phyloP scores from a whole-genome alignment of 2,797 vertebrate species.

The Acanthurus lineatus region DNA sequence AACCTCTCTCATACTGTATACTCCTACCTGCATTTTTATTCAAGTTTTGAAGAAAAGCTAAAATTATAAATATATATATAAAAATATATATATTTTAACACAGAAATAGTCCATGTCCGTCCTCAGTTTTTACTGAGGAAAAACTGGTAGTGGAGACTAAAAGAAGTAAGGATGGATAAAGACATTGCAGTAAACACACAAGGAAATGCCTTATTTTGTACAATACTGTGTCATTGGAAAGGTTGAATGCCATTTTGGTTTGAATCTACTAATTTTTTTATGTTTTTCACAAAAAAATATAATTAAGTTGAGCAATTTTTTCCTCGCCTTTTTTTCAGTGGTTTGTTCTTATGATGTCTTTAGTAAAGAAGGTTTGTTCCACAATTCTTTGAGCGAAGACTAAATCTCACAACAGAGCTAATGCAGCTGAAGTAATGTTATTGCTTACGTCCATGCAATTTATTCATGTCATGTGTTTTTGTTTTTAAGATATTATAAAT shows the following conservation, averaged over 20 bases:
- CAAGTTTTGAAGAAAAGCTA: constrained; percentile 75
- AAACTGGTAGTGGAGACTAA: constrained; percentile 69
- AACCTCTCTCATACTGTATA: constrained; percentile 73
- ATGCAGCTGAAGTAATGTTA: constrained; percentile 61
- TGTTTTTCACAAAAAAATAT: constrained; percentile 66
- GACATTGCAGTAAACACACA: constrained; percentile 96
- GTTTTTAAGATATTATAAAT: constrained; percentile 54
- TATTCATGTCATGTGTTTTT: constrained; percentile 56
- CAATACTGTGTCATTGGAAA: constrained; percentile 90
- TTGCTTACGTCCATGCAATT: constrained; percentile 59
- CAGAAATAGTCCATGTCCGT: constrained; percentile 87
- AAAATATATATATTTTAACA: constrained; percentile 86
- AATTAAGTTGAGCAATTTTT: constrained; percentile 58
- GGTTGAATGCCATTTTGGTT: constrained; percentile 81
- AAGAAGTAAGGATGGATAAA: constrained; percentile 88
- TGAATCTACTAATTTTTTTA: constrained; percentile 89
- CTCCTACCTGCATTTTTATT: constrained; percentile 82
- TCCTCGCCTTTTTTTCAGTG: constrained; percentile 54
- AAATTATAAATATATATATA: constrained; percentile 73
- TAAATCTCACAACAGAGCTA: constrained; percentile 57
- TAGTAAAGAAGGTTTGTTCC: constrained; percentile 49
- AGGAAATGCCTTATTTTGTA: constrained; percentile 99
- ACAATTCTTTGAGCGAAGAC: constrained; percentile 55
- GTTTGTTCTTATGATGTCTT: constrained; percentile 59
- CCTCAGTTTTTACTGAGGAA: constrained; percentile 92